Conservation (phyloP, 2,797 vertebrate species). For the Mallotus villosus region DNA sequence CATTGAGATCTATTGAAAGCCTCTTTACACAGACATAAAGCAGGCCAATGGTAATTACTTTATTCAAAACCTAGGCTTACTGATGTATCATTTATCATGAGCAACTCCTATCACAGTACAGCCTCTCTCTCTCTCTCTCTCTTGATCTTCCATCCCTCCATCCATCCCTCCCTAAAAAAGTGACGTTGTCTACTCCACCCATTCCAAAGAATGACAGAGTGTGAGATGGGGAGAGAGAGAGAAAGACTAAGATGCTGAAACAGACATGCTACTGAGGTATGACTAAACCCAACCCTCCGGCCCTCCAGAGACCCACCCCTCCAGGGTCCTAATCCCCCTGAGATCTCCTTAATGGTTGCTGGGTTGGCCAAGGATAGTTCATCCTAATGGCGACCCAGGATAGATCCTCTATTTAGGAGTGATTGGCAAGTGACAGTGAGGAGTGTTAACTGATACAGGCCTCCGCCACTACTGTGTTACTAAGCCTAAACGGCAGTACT, state of each 20-base stretch:
- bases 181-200: too few species aligned
- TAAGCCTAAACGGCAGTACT: too few species aligned
- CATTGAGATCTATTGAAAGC: slow-evolving; percentile 36
- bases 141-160: not conserved
- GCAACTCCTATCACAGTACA: not conserved
- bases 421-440: not conserved
- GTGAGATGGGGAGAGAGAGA: too few species aligned
- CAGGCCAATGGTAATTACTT: slow-evolving; percentile 18
- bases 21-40: slow-evolving; percentile 32
- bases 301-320: too few species aligned
- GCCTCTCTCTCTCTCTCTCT: not conserved
- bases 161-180: not conserved
- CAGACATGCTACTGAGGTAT: too few species aligned
- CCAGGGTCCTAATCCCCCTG: not conserved
- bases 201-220: too few species aligned
- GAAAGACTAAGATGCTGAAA: too few species aligned
- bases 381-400: not conserved
- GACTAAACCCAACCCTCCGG: too few species aligned
- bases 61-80: not conserved
- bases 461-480: too few species aligned
- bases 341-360: not conserved
- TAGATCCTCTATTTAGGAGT: not conserved
- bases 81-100: not conserved
- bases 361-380: not conserved
- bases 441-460: too few species aligned